phyloP scores from a whole-genome alignment of 2,113 vertebrate species.

The Cavia porcellus region DNA sequence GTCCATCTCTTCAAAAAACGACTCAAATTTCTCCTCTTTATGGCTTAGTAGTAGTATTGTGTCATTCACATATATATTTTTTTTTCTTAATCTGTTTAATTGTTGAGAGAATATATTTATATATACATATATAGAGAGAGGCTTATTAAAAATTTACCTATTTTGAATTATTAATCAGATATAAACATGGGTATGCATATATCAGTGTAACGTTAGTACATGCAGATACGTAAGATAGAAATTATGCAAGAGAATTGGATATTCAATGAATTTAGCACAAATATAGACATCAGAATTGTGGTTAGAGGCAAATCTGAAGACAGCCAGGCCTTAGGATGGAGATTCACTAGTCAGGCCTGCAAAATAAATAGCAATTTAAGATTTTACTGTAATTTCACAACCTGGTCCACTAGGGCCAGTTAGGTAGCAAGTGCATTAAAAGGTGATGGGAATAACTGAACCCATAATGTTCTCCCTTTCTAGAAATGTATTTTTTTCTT shows the following conservation, averaged over 20 bases:
- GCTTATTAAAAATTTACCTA: background rate
- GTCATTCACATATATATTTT: too few relatives aligned
- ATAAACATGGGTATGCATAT: background rate
- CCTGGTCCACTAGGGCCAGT: background rate
- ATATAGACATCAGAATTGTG: background rate
- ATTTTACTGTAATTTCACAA: background rate
- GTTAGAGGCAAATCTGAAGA: background rate
- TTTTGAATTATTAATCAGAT: background rate
- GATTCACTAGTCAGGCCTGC: background rate
- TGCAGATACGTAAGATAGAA: background rate
- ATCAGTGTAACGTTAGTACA: background rate
- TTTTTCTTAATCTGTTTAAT: too few relatives aligned
- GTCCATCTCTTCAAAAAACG: background rate
- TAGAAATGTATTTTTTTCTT: background rate
- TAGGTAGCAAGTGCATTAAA: background rate
- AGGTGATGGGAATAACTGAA: background rate
- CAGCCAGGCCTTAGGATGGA: background rate
- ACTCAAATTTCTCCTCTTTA: background rate
- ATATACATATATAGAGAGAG: background rate
- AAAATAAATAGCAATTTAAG: background rate
- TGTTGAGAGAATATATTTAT: background rate
- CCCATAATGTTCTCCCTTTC: background rate
- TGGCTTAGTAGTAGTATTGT: background rate
- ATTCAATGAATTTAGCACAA: background rate
- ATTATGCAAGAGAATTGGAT: background rate